A percentile compares a stretch with the other conserved stretches of the same genome.
These are phyloP conservation scores for Andrena marginata DNA, from an alignment of 2,888 invertebrate genomes.

Conservation along the genomic window DNA sequence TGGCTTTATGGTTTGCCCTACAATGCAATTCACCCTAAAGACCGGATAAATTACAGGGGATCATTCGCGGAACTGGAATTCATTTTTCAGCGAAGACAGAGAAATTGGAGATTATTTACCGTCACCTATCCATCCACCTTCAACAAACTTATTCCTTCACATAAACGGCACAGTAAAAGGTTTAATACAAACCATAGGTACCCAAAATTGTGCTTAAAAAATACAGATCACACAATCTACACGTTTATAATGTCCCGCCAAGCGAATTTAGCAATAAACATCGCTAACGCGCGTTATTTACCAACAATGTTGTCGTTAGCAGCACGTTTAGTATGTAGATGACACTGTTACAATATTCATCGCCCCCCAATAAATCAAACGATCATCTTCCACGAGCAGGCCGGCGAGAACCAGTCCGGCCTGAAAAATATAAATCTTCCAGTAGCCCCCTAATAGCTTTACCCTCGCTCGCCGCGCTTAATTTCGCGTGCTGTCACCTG, in stretches of 20 bases:
- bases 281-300: not conserved
- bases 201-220: too few species aligned
- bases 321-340: not conserved
- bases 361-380: constrained; percentile 32
- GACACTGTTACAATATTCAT: not conserved
- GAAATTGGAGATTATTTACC: not conserved
- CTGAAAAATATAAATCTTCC: constrained; percentile 44
- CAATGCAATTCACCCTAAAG: constrained; percentile 24
- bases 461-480: constrained; percentile 33
- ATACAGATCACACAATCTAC: too few species aligned
- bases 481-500: constrained; percentile 44
- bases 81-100: not conserved
- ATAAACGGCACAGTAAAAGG: too few species aligned
- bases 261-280: not conserved
- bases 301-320: not conserved
- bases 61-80: not conserved
- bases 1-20: constrained; percentile 3
- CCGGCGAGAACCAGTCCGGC: not conserved
- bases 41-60: constrained; percentile 22
- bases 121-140: too few species aligned
- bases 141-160: too few species aligned
- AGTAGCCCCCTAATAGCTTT: constrained; percentile 28
- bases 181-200: too few species aligned
- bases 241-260: not conserved
- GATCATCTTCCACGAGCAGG: constrained; percentile 1